Evolutionary conservation across 2,888 invertebrate genomes (phyloP).

Genomic region (Acanthoscelides obtectus): DNA sequence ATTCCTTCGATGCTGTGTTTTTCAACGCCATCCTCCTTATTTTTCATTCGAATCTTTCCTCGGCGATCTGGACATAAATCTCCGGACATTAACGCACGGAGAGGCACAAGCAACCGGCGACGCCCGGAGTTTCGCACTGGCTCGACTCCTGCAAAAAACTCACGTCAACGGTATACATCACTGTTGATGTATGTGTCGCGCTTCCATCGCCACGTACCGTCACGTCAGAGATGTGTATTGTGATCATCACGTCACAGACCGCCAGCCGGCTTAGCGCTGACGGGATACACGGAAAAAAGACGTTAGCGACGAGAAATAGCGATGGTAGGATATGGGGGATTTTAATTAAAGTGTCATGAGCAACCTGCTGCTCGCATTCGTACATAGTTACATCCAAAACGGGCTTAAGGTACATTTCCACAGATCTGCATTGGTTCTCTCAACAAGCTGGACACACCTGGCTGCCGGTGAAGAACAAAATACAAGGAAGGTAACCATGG

Average conservation of each 20-base stretch:
- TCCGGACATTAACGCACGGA: neutral
- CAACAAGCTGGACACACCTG: too few species aligned
- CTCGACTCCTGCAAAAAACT: neutral
- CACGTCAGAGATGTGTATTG: neutral
- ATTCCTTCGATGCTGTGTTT: neutral
- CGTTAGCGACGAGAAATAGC: neutral
- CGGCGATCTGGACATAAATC: neutral
- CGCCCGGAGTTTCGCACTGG: neutral
- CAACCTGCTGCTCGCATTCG: too few species aligned
- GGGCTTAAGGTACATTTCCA: too few species aligned
- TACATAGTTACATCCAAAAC: too few species aligned
- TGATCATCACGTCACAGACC: neutral
- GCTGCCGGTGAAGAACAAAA: too few species aligned
- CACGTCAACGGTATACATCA: neutral
- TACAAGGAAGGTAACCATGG: too few species aligned
- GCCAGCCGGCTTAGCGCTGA: neutral
- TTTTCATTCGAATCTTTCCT: neutral
- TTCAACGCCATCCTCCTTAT: neutral
- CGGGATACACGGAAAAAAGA: neutral
- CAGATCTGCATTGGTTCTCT: too few species aligned
- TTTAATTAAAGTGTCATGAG: neutral
- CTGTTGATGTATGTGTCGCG: neutral
- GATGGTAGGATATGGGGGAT: neutral
- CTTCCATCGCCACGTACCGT: too few species aligned
- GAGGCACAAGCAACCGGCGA: neutral